A percentile compares a stretch with the other conserved stretches of the same genome.
These are phyloP conservation scores for Phrynosoma blainvillii DNA, from an alignment of 2,113 vertebrate species.

Conservation along the genomic window DNA sequence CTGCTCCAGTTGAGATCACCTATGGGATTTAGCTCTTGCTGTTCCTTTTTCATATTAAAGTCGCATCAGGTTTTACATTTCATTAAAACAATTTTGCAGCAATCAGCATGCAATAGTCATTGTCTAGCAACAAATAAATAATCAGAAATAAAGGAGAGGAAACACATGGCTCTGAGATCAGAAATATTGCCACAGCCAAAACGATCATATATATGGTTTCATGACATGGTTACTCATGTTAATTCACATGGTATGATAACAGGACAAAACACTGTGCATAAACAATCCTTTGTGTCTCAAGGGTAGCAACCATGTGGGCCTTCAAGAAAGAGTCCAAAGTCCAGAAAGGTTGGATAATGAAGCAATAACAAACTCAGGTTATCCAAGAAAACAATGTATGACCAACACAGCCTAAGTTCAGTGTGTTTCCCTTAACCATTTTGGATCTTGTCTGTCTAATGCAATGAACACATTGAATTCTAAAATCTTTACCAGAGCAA, in stretches of 20 bases:
- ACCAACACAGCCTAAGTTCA: not conserved
- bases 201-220: not conserved
- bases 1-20: too few relatives aligned
- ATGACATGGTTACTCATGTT: not conserved
- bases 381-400: not conserved
- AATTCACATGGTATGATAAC: not conserved
- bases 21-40: too few relatives aligned
- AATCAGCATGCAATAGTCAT: not conserved
- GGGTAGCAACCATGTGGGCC: not conserved
- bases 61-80: not conserved
- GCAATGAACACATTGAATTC: not conserved
- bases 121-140: not conserved
- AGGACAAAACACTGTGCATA: not conserved
- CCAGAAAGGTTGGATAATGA: not conserved
- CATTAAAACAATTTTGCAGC: not conserved
- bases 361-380: not conserved
- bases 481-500: not conserved
- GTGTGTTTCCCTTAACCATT: not conserved
- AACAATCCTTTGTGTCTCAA: not conserved
- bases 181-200: not conserved
- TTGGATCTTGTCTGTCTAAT: not conserved
- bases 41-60: not conserved
- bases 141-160: not conserved
- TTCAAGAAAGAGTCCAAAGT: not conserved
- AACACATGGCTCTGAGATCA: not conserved